Base-by-base conservation (phyloP, 1,140 invertebrate species). In the Pissodes strobi region DNA sequence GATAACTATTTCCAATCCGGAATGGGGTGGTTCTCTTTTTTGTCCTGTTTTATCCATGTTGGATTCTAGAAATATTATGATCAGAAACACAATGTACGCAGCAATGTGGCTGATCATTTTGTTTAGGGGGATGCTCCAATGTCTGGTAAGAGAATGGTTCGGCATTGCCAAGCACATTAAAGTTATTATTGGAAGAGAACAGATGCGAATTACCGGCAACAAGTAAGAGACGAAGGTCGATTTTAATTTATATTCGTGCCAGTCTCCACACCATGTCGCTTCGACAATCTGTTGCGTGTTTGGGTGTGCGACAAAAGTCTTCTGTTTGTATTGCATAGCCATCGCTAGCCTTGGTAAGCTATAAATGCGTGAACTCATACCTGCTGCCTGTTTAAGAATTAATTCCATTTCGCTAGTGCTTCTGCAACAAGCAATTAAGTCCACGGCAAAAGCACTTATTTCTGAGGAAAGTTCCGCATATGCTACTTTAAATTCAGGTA, bases 281-380 rank as follows among this genome's bases (percentile, higher is more conserved):
- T 77, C 74, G 4, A 78, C 68, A 25, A 78, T 74, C 74, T 89
- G 86, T 75, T 91, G 90, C 15, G 88, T 85, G 69, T 90, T 87
- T 0, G 88, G 84, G 76, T 91, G 88, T 1, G 89, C 86, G 0
- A 91, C 87, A 72, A 91, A 90, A 72, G 83, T 83, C 72, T 89
- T 90, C 69, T 91, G 88, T 66, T 86, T 84, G 70, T 85, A 86
- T 71, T 89, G 87, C 59, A 91, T 82, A 0, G 88, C 89, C 53
- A 90, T 75, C 51, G 88, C 82, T 1, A 92, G 74, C 22, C 89
- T 76, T 1, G 87, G 87, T 45, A 82, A 82, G 3, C 71, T 75
- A 45, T 81, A 82, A 63, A 74, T 72, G 48, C 48, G 57, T 69
- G 70, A 69, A 25, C 61, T 61, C 69, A 79, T 72, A 2, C 83